These are phyloP conservation scores for Climacteris rufus DNA, from an alignment of 2,113 vertebrate species.

Conservation along the genomic window DNA sequence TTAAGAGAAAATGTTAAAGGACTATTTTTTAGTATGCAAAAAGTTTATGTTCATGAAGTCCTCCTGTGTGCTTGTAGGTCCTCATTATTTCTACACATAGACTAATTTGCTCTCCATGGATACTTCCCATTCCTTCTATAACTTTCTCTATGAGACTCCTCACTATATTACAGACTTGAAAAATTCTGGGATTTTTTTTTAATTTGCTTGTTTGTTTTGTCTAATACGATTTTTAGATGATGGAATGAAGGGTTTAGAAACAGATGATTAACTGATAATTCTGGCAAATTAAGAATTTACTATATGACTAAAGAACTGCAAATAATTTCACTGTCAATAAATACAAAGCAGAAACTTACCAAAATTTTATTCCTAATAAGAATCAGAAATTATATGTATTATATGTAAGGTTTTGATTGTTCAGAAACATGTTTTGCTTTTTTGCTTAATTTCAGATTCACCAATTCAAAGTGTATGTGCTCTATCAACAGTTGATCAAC, in stretches of 20 bases:
- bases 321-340: neutral
- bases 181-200: neutral
- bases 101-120: neutral
- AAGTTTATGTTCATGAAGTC: neutral
- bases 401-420: neutral
- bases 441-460: neutral
- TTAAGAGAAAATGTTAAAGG: neutral
- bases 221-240: neutral
- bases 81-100: neutral
- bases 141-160: neutral
- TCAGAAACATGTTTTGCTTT: neutral
- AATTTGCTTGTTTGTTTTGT: neutral
- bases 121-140: neutral
- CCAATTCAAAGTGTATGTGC: neutral
- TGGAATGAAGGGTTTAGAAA: neutral
- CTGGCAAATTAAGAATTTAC: neutral
- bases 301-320: neutral
- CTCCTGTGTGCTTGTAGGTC: neutral
- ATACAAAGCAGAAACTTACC: neutral
- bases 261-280: neutral
- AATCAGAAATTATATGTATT: accelerated
- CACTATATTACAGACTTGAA: neutral
- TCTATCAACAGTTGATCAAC: neutral
- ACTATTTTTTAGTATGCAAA: neutral
- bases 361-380: neutral